Evolutionary conservation across 2,797 vertebrate species (phyloP), one percentile per base, ranked within the genome.

Genomic region (Lindbergichthys nudifrons): DNA sequence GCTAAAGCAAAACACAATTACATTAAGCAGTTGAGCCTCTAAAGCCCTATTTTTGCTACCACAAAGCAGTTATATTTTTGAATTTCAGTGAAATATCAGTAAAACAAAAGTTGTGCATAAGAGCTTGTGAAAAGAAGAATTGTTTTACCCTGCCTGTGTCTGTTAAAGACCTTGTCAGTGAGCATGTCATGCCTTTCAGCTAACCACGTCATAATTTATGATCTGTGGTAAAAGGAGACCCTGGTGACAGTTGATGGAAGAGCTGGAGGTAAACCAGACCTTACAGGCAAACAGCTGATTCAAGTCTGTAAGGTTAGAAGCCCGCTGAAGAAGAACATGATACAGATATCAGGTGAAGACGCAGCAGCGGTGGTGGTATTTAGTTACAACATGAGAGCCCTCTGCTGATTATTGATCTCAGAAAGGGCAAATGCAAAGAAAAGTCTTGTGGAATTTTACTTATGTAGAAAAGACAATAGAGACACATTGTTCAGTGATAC

Each of bases 261-360:
- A 10, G 54, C 4, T 41, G 50, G 41, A 32, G 14, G 58, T 36
- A 48, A 57, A 70, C 71, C 57, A 47, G 47, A 61, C 54, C 15
- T 51, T 39, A 57, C 18, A 51, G 2, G 8, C 39, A 62, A 50
- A 66, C 23, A 48, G 67, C 62, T 68, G 64, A 74, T 76, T 71
- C 51, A 42, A 48, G 70, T 59, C 57, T 43, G 75, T 68, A 64
- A 72, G 21, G 39, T 45, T 16, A 63, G 62, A 56, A n/a, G 10
- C 32, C 32, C 32, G n/a, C 61, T 51, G 36, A 39, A 62, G 54
- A 16, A 60, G 59, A 81, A 90, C 64, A 13, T 3, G 77, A 88
- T 82, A 64, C 45, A 43, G 65, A 32, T 61, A 79, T 85, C 81
- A 70, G 75, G 41, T 79, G 64, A 68, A 70, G 32, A 63, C 64